Evolutionary conservation across 2,888 invertebrate genomes (phyloP).

Genomic region (Mycalesis mineus): DNA sequence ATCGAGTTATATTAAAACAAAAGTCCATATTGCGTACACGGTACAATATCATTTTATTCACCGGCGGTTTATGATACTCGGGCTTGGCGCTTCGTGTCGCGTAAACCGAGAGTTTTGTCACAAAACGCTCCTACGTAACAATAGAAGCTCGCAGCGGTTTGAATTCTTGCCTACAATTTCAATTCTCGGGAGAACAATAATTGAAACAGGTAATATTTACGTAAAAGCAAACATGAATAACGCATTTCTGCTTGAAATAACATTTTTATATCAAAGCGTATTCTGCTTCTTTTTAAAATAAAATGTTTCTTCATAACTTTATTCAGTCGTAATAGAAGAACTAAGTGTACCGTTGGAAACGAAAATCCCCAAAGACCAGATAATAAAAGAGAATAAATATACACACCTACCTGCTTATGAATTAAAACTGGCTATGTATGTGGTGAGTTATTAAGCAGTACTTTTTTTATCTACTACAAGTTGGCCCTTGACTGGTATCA

Average conservation of each 20-base stretch:
- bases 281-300: background rate
- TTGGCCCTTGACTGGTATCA: too few species aligned
- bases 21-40: constrained; percentile 4
- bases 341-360: too few species aligned
- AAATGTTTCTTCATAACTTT: background rate
- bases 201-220: constrained; percentile 7
- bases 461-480: too few species aligned
- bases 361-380: too few species aligned
- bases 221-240: constrained; percentile 1
- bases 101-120: constrained; percentile 28
- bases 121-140: constrained; percentile 32
- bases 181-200: constrained; percentile 18
- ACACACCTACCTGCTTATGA: too few species aligned
- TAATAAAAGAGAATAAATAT: too few species aligned
- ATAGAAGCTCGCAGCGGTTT: constrained; percentile 24
- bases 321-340: too few species aligned
- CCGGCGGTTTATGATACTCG: constrained; percentile 42
- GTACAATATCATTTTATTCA: constrained; percentile 43
- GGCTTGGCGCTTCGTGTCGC: constrained; percentile 56
- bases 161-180: constrained; percentile 23
- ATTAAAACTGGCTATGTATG: too few species aligned
- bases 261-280: background rate
- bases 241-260: background rate
- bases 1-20: constrained; percentile 9
- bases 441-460: too few species aligned